A percentile compares a stretch with the other conserved stretches of the same genome.
phyloP scores from a whole-genome alignment of 2,113 vertebrate genomes.

The Hyperopisus bebe region DNA sequence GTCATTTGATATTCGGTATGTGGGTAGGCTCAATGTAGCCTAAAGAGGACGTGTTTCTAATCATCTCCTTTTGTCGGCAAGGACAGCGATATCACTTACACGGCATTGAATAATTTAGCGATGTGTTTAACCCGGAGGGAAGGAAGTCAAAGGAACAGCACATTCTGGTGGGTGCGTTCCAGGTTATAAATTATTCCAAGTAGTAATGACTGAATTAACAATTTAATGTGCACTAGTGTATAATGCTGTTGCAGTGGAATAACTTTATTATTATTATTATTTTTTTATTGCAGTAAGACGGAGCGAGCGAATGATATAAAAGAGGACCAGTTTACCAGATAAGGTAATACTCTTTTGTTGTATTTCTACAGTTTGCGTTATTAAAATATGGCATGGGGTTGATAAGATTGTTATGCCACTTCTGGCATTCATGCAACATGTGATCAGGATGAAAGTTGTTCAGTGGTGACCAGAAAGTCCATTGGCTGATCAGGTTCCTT shows the following conservation, averaged over 20 bases:
- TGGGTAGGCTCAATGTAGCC: conserved; percentile 29
- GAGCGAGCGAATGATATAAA: conserved; percentile 58
- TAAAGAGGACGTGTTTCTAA: conserved; percentile 10
- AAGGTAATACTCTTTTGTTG: conserved; percentile 46
- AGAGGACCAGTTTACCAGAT: conserved; percentile 46
- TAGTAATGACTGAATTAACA: neutral
- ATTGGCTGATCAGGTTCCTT: neutral
- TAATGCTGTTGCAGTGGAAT: neutral
- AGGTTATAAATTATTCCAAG: neutral
- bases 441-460: neutral
- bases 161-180: neutral
- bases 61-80: neutral
- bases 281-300: conserved; percentile 48
- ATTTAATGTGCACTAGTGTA: neutral
- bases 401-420: neutral
- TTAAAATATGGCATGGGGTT: neutral
- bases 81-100: neutral
- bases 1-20: conserved; percentile 43
- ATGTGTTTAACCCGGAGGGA: conserved; percentile 9
- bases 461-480: neutral
- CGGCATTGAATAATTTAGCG: conserved; percentile 21
- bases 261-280: conserved; percentile 21
- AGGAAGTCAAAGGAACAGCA: neutral
- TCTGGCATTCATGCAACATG: neutral
- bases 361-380: neutral